Evolutionary conservation across 2,113 vertebrate species (phyloP), one percentile per base, ranked within the genome.

Genomic region (Mastomys natalensis): DNA sequence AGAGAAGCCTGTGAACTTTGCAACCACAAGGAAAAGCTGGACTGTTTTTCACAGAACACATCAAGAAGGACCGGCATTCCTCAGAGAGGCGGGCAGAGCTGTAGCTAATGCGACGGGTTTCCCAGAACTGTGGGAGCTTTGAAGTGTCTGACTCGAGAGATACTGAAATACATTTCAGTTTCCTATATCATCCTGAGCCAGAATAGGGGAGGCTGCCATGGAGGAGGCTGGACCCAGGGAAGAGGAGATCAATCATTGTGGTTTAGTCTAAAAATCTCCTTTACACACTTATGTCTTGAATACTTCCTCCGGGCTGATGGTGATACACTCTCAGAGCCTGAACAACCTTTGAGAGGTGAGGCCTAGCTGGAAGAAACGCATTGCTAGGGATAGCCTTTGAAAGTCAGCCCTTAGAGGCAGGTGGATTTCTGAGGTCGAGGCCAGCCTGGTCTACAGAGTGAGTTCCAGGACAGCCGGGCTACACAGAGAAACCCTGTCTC

Each of bases 151-250:
- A 89, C n/a, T 40, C 40, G 26, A 95, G 68, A 94, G 62, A 53
- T n/a, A 80, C 0, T 82, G 34, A 72, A 85, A 55, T 37, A 87
- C 85, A 43, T 43, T 85, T 95, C 34, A 31, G 16, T 88, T 94
- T 84, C 85, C 58, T 40, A 85, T 94, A 70, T 94, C 81, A n/a
- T 1, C 10, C 19, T 22, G 8, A 51, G 66, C 19, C 77, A 95
- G 26, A 89, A 94, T 45, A 16, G 53, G 77, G 62, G 51, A 48
- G 55, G 15, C 72, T 21, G 22, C 22, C 19, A 31, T 0, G 0
- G 0, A 0, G 16, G 0, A 0, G 12, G 43, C 48, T 53, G 12
- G 22, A 34, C 19, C 24, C 3, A 2, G 9, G 37, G 10, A 34
- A 72, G 17, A 70, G 45, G 19, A 80, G 6, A 37, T 10, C 0